Evolutionary conservation across 1,140 invertebrate species (phyloP).

Genomic region (Cyclargus thomasi): DNA sequence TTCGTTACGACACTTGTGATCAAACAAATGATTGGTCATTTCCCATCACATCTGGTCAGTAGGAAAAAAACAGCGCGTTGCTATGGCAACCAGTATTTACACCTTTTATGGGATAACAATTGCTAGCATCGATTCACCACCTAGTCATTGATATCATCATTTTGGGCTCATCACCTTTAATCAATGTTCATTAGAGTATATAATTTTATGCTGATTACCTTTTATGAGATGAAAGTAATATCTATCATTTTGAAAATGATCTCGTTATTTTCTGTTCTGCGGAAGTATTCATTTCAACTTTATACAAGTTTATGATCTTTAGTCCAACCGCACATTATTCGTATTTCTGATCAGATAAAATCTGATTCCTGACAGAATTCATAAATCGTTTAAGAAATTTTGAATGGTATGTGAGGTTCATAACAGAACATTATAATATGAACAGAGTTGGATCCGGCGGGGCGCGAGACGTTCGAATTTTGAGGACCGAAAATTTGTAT

Average conservation of each 20-base stretch:
- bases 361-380: too few relatives aligned
- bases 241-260: background rate
- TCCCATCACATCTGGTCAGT: background rate
- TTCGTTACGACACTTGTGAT: too few relatives aligned
- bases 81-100: background rate
- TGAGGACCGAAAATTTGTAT: too few relatives aligned
- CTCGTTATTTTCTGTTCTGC: background rate
- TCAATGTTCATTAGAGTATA: background rate
- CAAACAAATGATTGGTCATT: slow-evolving; percentile 10
- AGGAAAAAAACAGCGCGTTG: background rate
- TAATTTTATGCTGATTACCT: background rate
- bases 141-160: background rate
- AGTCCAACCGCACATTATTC: too few relatives aligned
- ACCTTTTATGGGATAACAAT: background rate
- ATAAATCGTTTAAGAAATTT: too few relatives aligned
- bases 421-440: too few relatives aligned
- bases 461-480: too few relatives aligned
- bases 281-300: too few relatives aligned
- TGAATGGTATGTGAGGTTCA: too few relatives aligned
- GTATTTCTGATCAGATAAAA: too few relatives aligned
- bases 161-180: background rate
- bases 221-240: background rate
- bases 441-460: too few relatives aligned
- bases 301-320: too few relatives aligned
- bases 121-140: background rate